Evolutionary conservation across 2,888 invertebrate species (phyloP).

Genomic region (Dusona sp.): DNA sequence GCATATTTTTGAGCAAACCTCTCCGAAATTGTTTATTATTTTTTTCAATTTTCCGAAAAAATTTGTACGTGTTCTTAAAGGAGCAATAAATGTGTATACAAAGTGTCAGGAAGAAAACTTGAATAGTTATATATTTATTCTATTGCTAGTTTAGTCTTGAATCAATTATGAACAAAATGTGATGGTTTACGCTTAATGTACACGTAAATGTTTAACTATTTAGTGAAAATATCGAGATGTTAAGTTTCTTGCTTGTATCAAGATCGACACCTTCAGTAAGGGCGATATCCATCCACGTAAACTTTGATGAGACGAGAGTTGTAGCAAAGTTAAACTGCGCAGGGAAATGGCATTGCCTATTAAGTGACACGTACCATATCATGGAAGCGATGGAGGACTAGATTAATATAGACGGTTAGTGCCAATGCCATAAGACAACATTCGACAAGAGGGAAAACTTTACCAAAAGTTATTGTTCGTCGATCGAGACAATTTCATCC

Average conservation of each 20-base stretch:
- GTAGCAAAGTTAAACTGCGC: conserved; percentile 42
- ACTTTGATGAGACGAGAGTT: conserved; percentile 37
- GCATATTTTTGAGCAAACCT: too few relatives aligned
- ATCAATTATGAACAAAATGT: neutral
- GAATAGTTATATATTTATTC: too few relatives aligned
- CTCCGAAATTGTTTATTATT: too few relatives aligned
- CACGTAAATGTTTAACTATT: neutral
- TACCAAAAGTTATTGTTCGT: conserved; percentile 12
- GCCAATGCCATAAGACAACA: conserved; percentile 12
- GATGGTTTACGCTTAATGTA: neutral
- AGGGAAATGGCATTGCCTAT: conserved; percentile 2
- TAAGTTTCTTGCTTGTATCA: conserved; percentile 2
- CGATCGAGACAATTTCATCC: conserved; percentile 41
- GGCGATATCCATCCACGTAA: conserved; percentile 43
- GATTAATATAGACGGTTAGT: neutral
- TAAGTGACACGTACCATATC: conserved; percentile 4
- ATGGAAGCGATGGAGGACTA: conserved; percentile 11
- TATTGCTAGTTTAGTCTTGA: neutral
- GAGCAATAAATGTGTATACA: too few relatives aligned
- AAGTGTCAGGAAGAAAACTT: too few relatives aligned
- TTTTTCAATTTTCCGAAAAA: too few relatives aligned
- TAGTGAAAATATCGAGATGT: neutral
- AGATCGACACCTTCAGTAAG: conserved; percentile 33
- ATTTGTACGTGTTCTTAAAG: too few relatives aligned
- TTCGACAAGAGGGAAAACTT: conserved; percentile 34